Evolutionary conservation across 2,113 vertebrate species (phyloP), one percentile per base, ranked within the genome.

Genomic region (Pachyramphus minor): DNA sequence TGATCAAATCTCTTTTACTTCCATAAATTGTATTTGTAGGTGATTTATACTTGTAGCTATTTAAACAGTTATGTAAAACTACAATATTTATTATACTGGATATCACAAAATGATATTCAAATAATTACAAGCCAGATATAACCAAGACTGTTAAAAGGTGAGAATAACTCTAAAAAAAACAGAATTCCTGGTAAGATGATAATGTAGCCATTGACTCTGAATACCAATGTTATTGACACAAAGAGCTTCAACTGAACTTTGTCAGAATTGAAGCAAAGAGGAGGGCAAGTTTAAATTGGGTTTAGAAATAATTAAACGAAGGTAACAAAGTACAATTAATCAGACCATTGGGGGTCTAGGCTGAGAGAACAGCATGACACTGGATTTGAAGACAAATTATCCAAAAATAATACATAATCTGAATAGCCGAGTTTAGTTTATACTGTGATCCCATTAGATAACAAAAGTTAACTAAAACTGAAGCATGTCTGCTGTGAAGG

Each of bases 241-340:
- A 90, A 86, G 82, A 76, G 45, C 50, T 93, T 90, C 12, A 9
- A 15, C 21, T 90, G 90, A 95, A 92, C 88, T 90, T 89, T 67
- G 83, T 58, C 63, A 67, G 64, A 90, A 86, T 95, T 96, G 47
- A 45, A 10, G 39, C 59, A 27, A 84, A 90, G 76, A 92, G 47
- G 16, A 95, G 50, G 45, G 63, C 64, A 92, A 77, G 88, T 90
- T 95, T 92, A 89, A 95, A 84, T 84, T 95, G 50, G 89, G 79
- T 93, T 88, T 90, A 81, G 88, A 78, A 86, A 90, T 63, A 88
- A 42, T 72, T 69, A 64, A 85, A 45, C 0, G 11, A 93, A 90
- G 52, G 75, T 89, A 90, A 84, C 39, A 77, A 75, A 81, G 50
- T 71, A 83, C 90, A 76, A 67, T 76, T 88, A 77, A 88, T 83